These are phyloP conservation scores for Telenomus remus DNA, from an alignment of 1,140 invertebrate species.

Conservation along the genomic window DNA sequence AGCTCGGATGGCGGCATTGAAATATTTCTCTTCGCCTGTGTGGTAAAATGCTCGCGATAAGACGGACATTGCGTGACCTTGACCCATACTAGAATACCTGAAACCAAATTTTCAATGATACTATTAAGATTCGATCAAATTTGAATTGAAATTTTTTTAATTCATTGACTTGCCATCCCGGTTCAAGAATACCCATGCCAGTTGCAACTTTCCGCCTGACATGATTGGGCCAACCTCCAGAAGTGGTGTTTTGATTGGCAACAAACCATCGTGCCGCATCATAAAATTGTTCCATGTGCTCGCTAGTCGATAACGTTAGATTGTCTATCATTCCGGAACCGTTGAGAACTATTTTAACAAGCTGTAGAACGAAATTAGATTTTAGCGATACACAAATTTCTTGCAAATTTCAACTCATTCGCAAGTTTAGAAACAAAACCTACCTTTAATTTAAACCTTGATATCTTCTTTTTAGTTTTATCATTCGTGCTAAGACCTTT, in stretches of 20 bases:
- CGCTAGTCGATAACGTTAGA: slow-evolving; percentile 86
- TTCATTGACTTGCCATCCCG: slow-evolving; percentile 72
- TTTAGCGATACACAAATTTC: not conserved
- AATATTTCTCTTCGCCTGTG: slow-evolving; percentile 85
- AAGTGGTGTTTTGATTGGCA: slow-evolving; percentile 85
- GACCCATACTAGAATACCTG: slow-evolving; percentile 97
- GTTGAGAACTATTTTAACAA: slow-evolving; percentile 80
- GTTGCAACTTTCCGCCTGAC: slow-evolving; percentile 85
- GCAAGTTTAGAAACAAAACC: slow-evolving; percentile 19
- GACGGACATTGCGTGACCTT: slow-evolving; percentile 96
- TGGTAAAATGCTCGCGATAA: slow-evolving; percentile 91
- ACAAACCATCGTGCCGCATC: slow-evolving; percentile 96
- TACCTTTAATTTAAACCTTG: slow-evolving; percentile 86
- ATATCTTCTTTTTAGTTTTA: slow-evolving; percentile 82
- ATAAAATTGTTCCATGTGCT: slow-evolving; percentile 93
- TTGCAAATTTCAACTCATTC: not conserved
- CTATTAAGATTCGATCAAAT: no score
- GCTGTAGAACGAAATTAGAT: slow-evolving; percentile 68
- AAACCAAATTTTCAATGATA: slow-evolving; percentile 17
- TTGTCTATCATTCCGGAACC: slow-evolving; percentile 89
- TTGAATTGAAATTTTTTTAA: not conserved
- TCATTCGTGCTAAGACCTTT: slow-evolving; percentile 85
- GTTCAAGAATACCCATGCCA: slow-evolving; percentile 85
- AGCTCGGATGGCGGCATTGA: slow-evolving; percentile 87
- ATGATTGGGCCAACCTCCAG: slow-evolving; percentile 93